phyloP scores from a whole-genome alignment of 2,888 invertebrate genomes.

The Stegophylla sp. region DNA sequence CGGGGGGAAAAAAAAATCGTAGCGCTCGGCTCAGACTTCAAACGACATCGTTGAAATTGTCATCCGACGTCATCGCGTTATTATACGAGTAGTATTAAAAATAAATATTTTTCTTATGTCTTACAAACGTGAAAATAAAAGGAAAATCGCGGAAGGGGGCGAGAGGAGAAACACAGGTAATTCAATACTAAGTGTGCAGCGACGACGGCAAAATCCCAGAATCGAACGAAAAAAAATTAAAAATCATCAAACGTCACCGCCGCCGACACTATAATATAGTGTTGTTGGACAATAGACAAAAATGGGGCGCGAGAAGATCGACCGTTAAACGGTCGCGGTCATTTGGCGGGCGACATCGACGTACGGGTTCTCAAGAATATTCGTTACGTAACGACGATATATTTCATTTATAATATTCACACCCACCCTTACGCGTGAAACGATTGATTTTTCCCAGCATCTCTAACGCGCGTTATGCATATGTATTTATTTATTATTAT shows the following conservation, averaged over 20 bases:
- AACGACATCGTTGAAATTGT: slow-evolving; percentile 27
- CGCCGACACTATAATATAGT: too few relatives aligned
- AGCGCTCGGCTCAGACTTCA: slow-evolving; percentile 50
- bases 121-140: slow-evolving; percentile 38
- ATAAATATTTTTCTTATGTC: slow-evolving; percentile 45
- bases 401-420: too few relatives aligned
- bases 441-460: slow-evolving; percentile 9
- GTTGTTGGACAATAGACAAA: slow-evolving; percentile 44
- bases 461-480: slow-evolving; percentile 19
- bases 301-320: slow-evolving; percentile 20
- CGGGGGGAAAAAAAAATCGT: slow-evolving; percentile 37
- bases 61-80: slow-evolving; percentile 18
- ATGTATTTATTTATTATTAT: slow-evolving; percentile 8
- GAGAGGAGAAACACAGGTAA: slow-evolving; percentile 1
- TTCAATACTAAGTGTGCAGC: neutral
- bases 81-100: slow-evolving; percentile 11
- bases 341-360: neutral
- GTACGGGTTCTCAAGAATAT: slow-evolving; percentile 11
- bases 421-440: slow-evolving; percentile 2
- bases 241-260: slow-evolving; percentile 9
- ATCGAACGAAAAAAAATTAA: slow-evolving; percentile 39
- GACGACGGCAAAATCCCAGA: slow-evolving; percentile 35
- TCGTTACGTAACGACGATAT: slow-evolving; percentile 27
- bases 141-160: neutral
- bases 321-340: slow-evolving; percentile 45